Conservation (phyloP, 2,113 vertebrate genomes). For the Ariopsis seemanni region DNA sequence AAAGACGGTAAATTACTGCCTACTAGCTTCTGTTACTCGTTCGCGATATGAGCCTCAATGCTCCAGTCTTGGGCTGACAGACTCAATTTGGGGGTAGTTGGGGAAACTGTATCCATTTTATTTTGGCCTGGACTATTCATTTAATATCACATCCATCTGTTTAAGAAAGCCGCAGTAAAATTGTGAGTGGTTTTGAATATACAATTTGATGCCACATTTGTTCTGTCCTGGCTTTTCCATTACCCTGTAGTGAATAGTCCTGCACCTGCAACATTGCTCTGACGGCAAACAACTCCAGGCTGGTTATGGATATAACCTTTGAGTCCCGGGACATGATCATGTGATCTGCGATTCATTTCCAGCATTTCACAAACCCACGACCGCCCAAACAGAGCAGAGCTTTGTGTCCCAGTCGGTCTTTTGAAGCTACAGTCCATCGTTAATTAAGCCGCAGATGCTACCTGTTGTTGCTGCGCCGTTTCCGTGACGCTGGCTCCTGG, state of each 20-base stretch:
- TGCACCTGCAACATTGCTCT: background rate
- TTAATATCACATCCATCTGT: background rate
- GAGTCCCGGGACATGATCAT: background rate
- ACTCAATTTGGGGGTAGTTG: background rate
- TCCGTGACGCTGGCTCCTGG: conserved; percentile 66
- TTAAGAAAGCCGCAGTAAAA: background rate
- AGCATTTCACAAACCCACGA: background rate
- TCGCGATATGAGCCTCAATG: background rate
- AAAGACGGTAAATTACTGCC: background rate
- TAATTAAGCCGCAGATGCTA: conserved; percentile 42
- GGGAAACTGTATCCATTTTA: background rate
- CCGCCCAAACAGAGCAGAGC: background rate
- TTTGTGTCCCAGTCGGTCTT: background rate
- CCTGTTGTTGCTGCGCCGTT: conserved; percentile 60
- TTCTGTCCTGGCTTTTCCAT: background rate
- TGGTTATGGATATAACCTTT: background rate
- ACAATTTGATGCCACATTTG: background rate
- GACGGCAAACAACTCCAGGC: background rate
- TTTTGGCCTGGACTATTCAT: background rate
- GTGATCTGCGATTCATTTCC: conserved; percentile 47
- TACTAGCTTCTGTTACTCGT: background rate
- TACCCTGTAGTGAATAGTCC: background rate
- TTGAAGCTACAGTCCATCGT: background rate
- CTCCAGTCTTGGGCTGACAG: background rate
- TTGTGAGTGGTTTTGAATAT: background rate